Conservation (phyloP, 2,113 vertebrate species). For the Oreochromis aureus region DNA sequence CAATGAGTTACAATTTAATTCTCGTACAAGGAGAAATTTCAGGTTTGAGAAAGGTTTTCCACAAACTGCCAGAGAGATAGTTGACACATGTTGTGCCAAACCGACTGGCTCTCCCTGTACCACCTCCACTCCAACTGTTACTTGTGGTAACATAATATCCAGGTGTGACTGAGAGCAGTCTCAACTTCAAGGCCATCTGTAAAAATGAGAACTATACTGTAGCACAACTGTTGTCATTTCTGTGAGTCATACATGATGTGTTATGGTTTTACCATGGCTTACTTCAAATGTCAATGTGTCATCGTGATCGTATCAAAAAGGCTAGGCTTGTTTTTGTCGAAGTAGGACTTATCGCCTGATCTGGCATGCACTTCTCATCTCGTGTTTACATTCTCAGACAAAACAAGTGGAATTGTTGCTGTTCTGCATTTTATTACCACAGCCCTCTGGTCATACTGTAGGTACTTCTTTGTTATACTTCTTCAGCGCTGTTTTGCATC, state of each 20-base stretch:
- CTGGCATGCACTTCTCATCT: neutral
- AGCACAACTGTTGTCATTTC: neutral
- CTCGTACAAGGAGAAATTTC: neutral
- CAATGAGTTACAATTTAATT: neutral
- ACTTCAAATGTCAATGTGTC: neutral
- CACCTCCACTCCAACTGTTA: neutral
- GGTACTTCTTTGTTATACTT: slow-evolving; percentile 1
- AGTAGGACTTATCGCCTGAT: neutral
- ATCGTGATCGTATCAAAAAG: neutral
- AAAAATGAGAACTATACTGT: neutral
- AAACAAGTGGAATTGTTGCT: neutral
- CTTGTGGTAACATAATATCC: neutral
- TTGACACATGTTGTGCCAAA: neutral
- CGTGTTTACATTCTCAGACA: neutral
- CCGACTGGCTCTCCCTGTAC: neutral
- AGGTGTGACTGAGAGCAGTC: neutral
- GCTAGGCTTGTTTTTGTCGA: neutral
- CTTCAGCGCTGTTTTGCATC: neutral
- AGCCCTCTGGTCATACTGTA: neutral
- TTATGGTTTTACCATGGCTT: neutral
- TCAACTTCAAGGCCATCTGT: neutral
- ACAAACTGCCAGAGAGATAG: neutral
- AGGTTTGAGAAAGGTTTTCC: neutral
- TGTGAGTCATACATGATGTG: neutral
- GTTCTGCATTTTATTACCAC: slow-evolving; percentile 12